Base-by-base conservation (phyloP, 1,140 invertebrate genomes). In the Solen grandis region DNA sequence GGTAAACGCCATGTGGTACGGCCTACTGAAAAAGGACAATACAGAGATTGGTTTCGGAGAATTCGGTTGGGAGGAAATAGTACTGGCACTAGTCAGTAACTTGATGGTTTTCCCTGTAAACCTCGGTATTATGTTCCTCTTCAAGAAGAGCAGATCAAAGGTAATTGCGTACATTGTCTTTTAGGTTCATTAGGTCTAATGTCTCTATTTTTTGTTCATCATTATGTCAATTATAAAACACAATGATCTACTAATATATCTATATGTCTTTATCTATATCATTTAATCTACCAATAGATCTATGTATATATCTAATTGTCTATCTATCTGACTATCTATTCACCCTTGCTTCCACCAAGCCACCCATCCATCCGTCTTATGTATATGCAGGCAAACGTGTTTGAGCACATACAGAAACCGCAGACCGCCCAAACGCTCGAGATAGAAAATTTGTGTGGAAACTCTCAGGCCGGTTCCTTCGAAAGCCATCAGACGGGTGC, bases 1-100 rank as follows among this genome's bases (percentile, higher is more conserved):
- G 52, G 60, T 88, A 50, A 90, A 89, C 74, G 86, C 89, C 29
- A 87, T 91, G 74, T 92, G 89, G 88, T 92, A 92, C 70, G 90
- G 90, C 0, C 25, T 89, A 1, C 65, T 90, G 41, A 88, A 91
- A 69, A 80, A 76, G 3, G 69, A 55, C 8, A 81, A 82, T 31
- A 52, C 16, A 55, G 70, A 54, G 19, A 70, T 66, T 19, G 73
- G 25, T 10, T 55, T 50, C 46, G 60, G 31, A 33, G 33, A 31
- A 10, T 87, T 91, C 72, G 86, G 87, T 0, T 90, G 88, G 89
- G 86, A 89, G 59, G 89, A 91, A 73, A 72, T 92, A 19, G 78
- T 89, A 25, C 82, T 92, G 19, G 89, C 87, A 0, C 65, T 91
- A 8, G 79, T 87, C 14, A 87, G 87, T 27, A 89, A 84, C 55